Conservation (phyloP, 2,888 invertebrate species). For the Syrista parreyssii region DNA sequence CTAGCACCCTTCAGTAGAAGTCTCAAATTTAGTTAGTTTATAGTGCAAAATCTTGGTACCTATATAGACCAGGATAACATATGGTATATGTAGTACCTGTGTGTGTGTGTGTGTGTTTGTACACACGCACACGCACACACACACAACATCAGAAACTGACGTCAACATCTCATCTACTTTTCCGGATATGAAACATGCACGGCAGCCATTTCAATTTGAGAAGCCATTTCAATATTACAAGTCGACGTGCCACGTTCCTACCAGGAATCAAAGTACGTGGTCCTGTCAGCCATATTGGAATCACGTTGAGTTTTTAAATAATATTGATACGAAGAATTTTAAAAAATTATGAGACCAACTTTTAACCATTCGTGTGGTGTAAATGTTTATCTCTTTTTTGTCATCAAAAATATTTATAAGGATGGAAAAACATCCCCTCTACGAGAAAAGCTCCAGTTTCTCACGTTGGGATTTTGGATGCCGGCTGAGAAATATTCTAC, state of each 20-base stretch:
- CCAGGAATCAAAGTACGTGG: not conserved
- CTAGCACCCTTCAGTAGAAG: not conserved
- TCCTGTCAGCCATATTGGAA: not conserved
- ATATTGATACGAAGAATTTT: not conserved
- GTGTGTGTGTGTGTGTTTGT: too few relatives aligned
- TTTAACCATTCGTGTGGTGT: not conserved
- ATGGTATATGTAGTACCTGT: not conserved
- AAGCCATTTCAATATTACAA: not conserved
- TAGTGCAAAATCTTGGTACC: not conserved
- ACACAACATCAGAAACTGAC: not conserved
- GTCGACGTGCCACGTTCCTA: not conserved
- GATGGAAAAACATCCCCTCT: not conserved
- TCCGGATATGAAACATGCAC: not conserved
- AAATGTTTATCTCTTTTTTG: not conserved
- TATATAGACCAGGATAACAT: not conserved
- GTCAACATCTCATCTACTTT: not conserved
- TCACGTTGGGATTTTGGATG: not conserved
- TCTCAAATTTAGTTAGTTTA: not conserved
- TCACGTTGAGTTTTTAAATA: not conserved
- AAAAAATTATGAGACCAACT: not conserved
- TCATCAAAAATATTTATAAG: not conserved
- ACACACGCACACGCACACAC: too few relatives aligned
- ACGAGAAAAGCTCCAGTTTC: not conserved
- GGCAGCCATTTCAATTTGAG: not conserved
- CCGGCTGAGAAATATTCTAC: conserved; percentile 31